These are phyloP conservation scores for Papilio polyxenes DNA, from an alignment of 1,140 invertebrate genomes.

Conservation along the genomic window DNA sequence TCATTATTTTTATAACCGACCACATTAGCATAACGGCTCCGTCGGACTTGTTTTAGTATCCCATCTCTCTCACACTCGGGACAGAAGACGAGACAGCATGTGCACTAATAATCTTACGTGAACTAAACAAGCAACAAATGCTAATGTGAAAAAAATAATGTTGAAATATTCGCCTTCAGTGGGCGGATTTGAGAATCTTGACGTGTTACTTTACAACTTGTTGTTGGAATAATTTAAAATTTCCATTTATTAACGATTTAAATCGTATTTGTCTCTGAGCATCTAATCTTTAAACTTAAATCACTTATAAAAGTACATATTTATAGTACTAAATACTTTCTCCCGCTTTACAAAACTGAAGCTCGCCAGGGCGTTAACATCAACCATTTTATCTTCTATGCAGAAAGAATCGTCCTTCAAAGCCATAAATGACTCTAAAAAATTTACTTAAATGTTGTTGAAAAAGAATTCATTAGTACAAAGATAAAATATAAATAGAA, in stretches of 20 bases:
- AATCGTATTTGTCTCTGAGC: slow-evolving; percentile 13
- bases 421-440: no score
- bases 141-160: slow-evolving; percentile 14
- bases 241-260: background rate
- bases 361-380: no score
- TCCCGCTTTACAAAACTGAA: no score
- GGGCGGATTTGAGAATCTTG: slow-evolving; percentile 2
- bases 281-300: background rate
- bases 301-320: no score
- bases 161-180: slow-evolving; percentile 23
- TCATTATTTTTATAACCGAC: background rate
- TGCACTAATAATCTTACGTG: slow-evolving; percentile 12
- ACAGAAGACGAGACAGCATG: background rate
- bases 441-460: no score
- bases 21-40: slow-evolving; percentile 7
- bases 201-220: background rate
- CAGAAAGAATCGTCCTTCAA: no score
- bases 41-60: background rate
- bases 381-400: no score
- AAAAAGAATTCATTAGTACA: background rate
- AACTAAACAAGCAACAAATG: slow-evolving; percentile 24
- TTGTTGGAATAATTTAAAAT: slow-evolving; percentile 9
- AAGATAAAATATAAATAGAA: background rate
- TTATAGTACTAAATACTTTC: no score
- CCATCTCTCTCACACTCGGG: background rate